Evolutionary conservation across 2,797 vertebrate genomes (phyloP).

Genomic region (Malacoraja senta): DNA sequence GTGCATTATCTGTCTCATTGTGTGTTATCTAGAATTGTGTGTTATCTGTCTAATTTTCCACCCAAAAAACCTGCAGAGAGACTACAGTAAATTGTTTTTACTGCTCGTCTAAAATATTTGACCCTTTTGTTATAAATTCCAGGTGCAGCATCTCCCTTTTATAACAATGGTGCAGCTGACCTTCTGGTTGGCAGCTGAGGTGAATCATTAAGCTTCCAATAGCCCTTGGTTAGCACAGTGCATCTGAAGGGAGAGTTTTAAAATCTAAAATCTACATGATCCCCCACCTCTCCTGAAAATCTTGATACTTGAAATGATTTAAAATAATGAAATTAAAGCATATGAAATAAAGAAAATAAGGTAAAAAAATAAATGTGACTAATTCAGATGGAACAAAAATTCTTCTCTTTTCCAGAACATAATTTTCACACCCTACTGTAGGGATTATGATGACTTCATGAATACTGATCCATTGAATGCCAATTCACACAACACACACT

Average conservation of each 20-base stretch:
- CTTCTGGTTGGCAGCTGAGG: constrained; percentile 83
- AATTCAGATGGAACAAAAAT: not conserved
- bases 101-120: not conserved
- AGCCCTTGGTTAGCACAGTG: constrained; percentile 67
- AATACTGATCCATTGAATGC: constrained; percentile 5
- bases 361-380: constrained; percentile 43
- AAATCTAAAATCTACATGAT: constrained; percentile 66
- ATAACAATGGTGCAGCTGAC: constrained; percentile 83
- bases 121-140: not conserved
- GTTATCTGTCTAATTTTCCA: not conserved
- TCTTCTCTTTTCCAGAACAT: not conserved
- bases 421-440: not conserved
- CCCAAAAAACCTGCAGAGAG: not conserved
- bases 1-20: not conserved
- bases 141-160: not conserved
- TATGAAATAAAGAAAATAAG: constrained; percentile 62
- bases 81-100: not conserved
- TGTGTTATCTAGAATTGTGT: not conserved
- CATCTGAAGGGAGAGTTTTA: constrained; percentile 82
- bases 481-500: constrained; percentile 28
- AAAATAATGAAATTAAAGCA: constrained; percentile 66
- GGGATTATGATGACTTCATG: not conserved
- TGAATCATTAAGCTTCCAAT: constrained; percentile 66
- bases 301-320: constrained; percentile 49
- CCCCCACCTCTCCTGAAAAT: constrained; percentile 62